Base-by-base conservation (phyloP, 2,113 vertebrate genomes). In the Paralichthys olivaceus region DNA sequence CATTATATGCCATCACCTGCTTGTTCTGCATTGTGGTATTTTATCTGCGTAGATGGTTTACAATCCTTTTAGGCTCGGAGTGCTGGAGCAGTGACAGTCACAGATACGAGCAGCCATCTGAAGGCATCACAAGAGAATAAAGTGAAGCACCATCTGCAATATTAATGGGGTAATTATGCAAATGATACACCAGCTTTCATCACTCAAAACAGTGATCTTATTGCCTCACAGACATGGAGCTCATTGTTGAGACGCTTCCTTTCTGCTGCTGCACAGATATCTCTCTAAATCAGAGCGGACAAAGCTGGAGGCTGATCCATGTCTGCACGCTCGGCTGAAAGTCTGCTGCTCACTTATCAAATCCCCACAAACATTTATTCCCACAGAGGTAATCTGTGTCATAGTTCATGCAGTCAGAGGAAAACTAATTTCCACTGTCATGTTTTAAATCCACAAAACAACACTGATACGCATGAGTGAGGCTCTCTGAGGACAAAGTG, bases 131-230 rank as follows among this genome's bases (percentile, higher is more conserved):
- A 75, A 72, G 32, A 64, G 13, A 70, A 64, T 75, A 71, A 86
- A 82, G 64, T 25, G 7, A 85, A 83, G 70, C 54, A 45, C 32
- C 49, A 71, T 60, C 61, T 77, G 55, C 29, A 60, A 14, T 75
- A 89, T 86, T 84, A 84, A 85, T 67, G 26, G 47, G 20, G 60
- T 9, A 67, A 83, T 86, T 66, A 75, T 84, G 77, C 29, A 87
- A 86, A 87, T 87, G 12, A 55, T 7, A 65, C 4, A 43, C 9
- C 61, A 67, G 65, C 67, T 75, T 83, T 79, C 72, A 78, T 75
- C 77, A 15, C 17, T 73, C 58, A 79, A 63, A 77, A 58, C 11
- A 59, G 47, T 25, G 13, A 72, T 77, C 69, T 65, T 53, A 3
- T 47, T 77, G 79, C 20, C 47, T 28, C 54, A 23, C 37, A 70